A percentile compares a stretch with the other conserved stretches of the same genome.
Evolutionary conservation across 2,113 vertebrate genomes (phyloP).

Genomic region (Strigops habroptila): DNA sequence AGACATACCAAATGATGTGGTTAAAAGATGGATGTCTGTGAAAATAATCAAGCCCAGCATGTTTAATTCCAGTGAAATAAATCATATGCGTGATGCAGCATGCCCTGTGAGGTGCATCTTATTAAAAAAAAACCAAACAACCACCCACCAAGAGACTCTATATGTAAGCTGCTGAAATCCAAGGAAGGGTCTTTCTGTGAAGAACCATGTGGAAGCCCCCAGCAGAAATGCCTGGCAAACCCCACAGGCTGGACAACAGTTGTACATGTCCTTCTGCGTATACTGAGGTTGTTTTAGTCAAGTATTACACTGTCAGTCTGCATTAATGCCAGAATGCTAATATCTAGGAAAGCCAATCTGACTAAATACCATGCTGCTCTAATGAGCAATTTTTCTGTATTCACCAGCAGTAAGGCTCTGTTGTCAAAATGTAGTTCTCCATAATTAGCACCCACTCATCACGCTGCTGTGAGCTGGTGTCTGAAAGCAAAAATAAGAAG

Average conservation of each 20-base stretch:
- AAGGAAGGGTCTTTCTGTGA: not conserved
- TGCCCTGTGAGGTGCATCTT: not conserved
- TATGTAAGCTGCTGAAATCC: not conserved
- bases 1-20: fast-evolving
- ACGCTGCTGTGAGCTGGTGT: constrained; percentile 6
- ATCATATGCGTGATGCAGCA: not conserved
- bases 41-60: not conserved
- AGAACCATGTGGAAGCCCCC: not conserved
- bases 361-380: constrained; percentile 53
- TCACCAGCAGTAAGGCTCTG: constrained; percentile 44
- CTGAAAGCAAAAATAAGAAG: constrained; percentile 32
- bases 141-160: fast-evolving
- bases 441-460: constrained; percentile 58
- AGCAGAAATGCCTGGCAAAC: not conserved
- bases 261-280: not conserved
- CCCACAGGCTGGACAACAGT: not conserved
- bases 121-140: not conserved
- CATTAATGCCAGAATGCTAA: constrained; percentile 34
- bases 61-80: not conserved
- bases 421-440: constrained; percentile 19
- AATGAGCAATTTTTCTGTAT: constrained; percentile 63
- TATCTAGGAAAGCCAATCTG: constrained; percentile 42
- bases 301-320: not conserved
- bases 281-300: not conserved
- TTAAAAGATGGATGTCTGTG: not conserved